A percentile compares a stretch with the other conserved stretches of the same genome.
These are phyloP conservation scores for Cephus pygmeus DNA, from an alignment of 2,888 invertebrate species.

Conservation along the genomic window DNA sequence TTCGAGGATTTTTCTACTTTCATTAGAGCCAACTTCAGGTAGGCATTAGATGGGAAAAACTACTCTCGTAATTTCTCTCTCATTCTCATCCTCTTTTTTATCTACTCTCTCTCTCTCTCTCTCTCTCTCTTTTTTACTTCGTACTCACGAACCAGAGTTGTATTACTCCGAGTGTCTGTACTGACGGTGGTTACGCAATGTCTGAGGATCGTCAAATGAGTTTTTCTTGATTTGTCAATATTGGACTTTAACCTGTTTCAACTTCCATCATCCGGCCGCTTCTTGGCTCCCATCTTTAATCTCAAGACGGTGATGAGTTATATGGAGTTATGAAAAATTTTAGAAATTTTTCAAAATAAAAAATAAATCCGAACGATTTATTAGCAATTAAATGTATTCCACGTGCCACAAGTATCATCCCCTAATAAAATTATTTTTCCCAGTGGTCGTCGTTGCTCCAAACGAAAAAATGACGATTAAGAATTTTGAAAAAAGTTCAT, in stretches of 20 bases:
- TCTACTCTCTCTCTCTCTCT: not conserved
- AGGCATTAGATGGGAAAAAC: not conserved
- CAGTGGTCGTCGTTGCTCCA: no score
- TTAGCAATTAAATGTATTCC: no score
- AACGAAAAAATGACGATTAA: no score
- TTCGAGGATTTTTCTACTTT: not conserved
- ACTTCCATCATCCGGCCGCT: not conserved
- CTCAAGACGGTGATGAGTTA: not conserved
- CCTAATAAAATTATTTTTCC: no score
- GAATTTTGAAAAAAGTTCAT: no score
- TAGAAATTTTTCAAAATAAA: not conserved
- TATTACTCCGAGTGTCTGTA: not conserved
- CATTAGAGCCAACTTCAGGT: not conserved
- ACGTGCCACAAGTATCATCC: no score
- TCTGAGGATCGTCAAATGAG: conserved; percentile 22
- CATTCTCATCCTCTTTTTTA: not conserved
- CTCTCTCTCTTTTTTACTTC: not conserved
- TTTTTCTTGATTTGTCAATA: conserved; percentile 28
- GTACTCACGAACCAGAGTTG: not conserved
- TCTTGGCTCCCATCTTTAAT: not conserved
- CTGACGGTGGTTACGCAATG: not conserved
- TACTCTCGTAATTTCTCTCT: conserved; percentile 2
- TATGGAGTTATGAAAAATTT: not conserved
- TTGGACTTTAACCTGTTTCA: conserved; percentile 28
- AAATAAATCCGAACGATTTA: no score